Conservation (phyloP, 2,797 vertebrate genomes). For the Crax fasciolata region DNA sequence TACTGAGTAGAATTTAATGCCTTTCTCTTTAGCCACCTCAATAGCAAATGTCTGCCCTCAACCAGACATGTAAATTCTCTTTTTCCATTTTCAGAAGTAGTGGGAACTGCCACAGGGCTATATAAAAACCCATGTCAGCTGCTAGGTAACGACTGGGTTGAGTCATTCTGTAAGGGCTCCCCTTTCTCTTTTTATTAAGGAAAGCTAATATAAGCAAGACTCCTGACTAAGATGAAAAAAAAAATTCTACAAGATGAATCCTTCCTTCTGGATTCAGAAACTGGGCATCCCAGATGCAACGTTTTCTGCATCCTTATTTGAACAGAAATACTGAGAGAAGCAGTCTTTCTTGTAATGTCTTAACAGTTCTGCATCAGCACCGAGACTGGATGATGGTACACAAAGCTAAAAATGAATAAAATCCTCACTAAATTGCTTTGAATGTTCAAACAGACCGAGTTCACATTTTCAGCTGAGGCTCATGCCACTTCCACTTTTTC, state of each 20-base stretch:
- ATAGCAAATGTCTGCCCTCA: not conserved
- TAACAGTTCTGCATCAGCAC: not conserved
- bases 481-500: not conserved
- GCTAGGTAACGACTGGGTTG: not conserved
- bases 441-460: not conserved
- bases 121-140: not conserved
- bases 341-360: not conserved
- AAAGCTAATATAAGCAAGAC: not conserved
- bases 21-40: not conserved
- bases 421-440: conserved; percentile 27
- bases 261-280: not conserved
- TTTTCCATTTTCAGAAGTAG: not conserved
- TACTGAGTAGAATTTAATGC: not conserved
- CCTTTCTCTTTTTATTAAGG: not conserved
- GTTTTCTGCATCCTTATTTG: not conserved
- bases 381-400: not conserved
- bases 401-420: conserved; percentile 42
- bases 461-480: not conserved
- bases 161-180: not conserved
- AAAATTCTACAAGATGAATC: not conserved
- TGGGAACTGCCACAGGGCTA: not conserved
- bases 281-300: not conserved
- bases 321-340: not conserved
- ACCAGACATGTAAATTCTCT: not conserved
- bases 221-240: not conserved